Evolutionary conservation across 2,888 invertebrate genomes (phyloP), one percentile per base, ranked within the genome.

Genomic region (Lycaena phlaeas): DNA sequence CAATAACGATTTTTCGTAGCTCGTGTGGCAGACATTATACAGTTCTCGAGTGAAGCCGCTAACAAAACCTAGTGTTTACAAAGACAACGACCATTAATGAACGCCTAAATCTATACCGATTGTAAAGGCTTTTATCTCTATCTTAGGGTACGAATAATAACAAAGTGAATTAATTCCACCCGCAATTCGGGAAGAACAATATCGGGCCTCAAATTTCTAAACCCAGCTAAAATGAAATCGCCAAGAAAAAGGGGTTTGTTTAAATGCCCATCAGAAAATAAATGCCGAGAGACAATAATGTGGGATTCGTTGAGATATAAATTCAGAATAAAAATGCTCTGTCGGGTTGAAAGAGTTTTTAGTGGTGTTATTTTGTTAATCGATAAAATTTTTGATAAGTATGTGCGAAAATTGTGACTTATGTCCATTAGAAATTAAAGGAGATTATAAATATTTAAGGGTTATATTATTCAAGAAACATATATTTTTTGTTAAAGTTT

Each of bases 191-290:
- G 55, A 57, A 54, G 56, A 55, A 63, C 61, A 70, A 72, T 68
- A 70, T 65, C 72, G 61, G 68, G 70, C 74, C 74, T 75, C 78
- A 78, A 81, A 72, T 78, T 71, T 50, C 71, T 81, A 81, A 82
- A 81, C 74, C 82, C 76, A 81, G 81, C 81, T 81, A 81, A 79
- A 84, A 82, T 82, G 77, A 72, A 78, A 82, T 75, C 75, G 75
- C 66, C 64, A 76, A 78, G 81, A 82, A 82, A 81, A 78, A 81
- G 82, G 79, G 77, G 79, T 78, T 79, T 70, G 53, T 81, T 82
- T 82, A 79, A 82, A 84, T 76, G 75, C 81, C 82, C 75, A 76
- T 82, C 76, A 69, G 68, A 76, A 78, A 84, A 82, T 82, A 81
- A 82, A 82, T 81, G 75, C 68, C 57, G 66, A 64, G 67, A 72